Base-by-base conservation (phyloP, 2,797 vertebrate species). In the Cirrhinus molitorella region DNA sequence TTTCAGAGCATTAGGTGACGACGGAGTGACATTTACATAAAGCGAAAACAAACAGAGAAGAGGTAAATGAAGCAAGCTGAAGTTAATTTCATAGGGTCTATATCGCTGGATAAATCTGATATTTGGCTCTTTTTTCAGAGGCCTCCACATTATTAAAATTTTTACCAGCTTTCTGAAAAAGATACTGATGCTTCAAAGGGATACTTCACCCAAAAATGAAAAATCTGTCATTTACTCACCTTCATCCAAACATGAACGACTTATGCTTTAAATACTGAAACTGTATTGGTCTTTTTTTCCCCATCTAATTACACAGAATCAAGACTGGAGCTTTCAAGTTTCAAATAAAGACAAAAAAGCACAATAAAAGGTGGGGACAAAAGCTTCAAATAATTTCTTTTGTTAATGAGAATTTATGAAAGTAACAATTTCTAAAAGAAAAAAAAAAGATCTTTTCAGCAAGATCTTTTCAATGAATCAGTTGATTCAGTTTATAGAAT, bases 11-110 rank as follows among this genome's bases (percentile, higher is more conserved):
- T 82, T 77, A 21, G 25, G 67, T n/a, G 73, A 84, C 68, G 81
- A n/a, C 25, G 7, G 75, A 73, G 28, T 67, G 81, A 80, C 76
- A 80, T 80, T 84, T 83, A 76, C 74, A 80, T 83, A 59, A 85
- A 74, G 65, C 57, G 17, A 77, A 71, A 81, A 80, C 65, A 83
- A 70, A 80, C 63, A 31, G 23, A 63, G 51, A 72, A 80, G 55
- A 73, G 71, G 57, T 55, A 66, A 80, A 67, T 43, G 61, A 80
- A 75, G 80, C 57, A 28, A 74, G 65, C 70, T 85, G 67, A 72
- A 80, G 61, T 80, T 67, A 73, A 67, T 78, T 76, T 47, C 65
- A 83, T 21, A 78, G 16, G 34, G 43, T 45, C 72, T 70, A 55
- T 55, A 79, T 83, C 61, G 75, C n/a, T 65, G 68, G 59, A 74